phyloP scores from a whole-genome alignment of 2,113 vertebrate genomes.

The Fulmarus glacialis region DNA sequence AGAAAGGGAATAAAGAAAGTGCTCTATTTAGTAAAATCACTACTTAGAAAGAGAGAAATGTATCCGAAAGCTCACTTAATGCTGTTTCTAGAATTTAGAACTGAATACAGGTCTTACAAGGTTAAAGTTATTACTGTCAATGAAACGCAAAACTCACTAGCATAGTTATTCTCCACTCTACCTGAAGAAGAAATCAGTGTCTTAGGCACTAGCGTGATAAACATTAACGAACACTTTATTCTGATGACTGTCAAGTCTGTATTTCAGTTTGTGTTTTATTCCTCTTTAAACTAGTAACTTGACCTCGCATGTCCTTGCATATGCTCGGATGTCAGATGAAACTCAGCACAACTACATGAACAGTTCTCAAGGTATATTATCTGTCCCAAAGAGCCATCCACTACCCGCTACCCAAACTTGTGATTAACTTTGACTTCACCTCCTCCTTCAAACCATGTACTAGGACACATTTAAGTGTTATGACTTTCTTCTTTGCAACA shows the following conservation, averaged over 20 bases:
- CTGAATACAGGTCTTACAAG: background rate
- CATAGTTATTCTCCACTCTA: background rate
- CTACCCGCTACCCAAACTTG: background rate
- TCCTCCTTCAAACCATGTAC: background rate
- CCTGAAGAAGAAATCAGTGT: background rate
- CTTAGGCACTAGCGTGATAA: background rate
- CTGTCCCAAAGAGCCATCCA: background rate
- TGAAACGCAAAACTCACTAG: background rate
- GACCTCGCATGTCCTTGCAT: background rate
- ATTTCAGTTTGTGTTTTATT: background rate
- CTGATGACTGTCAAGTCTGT: background rate
- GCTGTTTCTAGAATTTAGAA: background rate
- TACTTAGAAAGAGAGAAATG: conserved; percentile 17
- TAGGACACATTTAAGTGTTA: background rate
- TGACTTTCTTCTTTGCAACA: background rate
- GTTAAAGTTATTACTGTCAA: background rate
- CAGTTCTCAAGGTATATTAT: background rate
- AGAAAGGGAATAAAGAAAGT: conserved; percentile 36
- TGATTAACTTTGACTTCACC: background rate
- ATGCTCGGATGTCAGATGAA: background rate
- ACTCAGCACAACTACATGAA: accelerated
- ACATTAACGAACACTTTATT: background rate
- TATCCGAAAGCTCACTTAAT: background rate
- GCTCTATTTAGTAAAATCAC: conserved; percentile 29
- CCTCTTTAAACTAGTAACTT: background rate